Evolutionary conservation across 2,113 vertebrate genomes (phyloP), one percentile per base, ranked within the genome.

Genomic region (Tor tambroides): DNA sequence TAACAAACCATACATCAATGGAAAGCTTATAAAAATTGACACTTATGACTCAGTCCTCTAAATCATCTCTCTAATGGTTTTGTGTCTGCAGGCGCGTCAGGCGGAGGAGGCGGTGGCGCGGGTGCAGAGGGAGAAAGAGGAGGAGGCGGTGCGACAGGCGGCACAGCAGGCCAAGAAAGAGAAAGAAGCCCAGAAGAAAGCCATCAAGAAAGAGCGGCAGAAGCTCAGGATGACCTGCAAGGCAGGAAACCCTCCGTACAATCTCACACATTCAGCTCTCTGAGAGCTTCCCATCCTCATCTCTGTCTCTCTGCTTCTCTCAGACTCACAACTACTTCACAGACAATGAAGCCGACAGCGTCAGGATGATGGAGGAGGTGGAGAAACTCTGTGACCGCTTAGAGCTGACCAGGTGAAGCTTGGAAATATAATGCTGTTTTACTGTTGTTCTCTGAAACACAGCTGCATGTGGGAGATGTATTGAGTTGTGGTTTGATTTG

Each of bases 281-380:
- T 23, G 17, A 46, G 38, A 35, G 38, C 30, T 32, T 51, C 54
- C 19, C 12, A 56, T 63, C 59, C 23, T 46, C 6, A 74, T 49
- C 17, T 51, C 49, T 51, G 49, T 82, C 54, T 80, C 28, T 49
- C 26, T 43, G 30, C 32, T 12, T 54, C 35, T 56, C 67, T 35
- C 93, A 99, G 98, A 98, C 95, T 94, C 99, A 97, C 96, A 99
- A 96, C 92, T 99, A 99, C 93, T 99, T 99, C 95, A 95, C 96
- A 87, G 97, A 98, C 81, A 96, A 92, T 88, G 97, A 99, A 90
- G 93, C 95, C 11, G 98, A 99, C 77, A 94, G 95, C 76, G 96
- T 99, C 90, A 98, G 97, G 93, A 99, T 99, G 98, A 98, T 99
- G 98, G 98, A 99, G 93, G 98, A 99, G 71, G 96, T 99, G 87